Conservation (phyloP, 2,888 invertebrate species). For the Ceriagrion tenellum region DNA sequence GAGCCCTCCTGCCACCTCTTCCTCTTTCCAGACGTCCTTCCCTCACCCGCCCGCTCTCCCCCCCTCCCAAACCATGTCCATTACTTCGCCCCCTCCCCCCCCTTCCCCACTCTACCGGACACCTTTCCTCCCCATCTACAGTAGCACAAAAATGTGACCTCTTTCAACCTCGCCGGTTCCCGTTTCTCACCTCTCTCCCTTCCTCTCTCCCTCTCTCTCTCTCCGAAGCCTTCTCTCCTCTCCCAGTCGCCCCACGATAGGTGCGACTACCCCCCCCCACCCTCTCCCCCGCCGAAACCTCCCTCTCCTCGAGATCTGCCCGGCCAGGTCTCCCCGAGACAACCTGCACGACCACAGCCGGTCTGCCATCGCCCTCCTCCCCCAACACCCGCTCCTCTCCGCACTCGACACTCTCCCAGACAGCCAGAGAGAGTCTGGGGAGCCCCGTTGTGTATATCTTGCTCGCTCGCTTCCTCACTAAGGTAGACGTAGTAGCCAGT, state of each 20-base stretch:
- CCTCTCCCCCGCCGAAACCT: neutral
- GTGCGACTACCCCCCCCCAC: neutral
- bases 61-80: no score
- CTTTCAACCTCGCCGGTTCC: constrained; percentile 48
- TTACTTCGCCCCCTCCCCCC: neutral
- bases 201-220: neutral
- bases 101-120: neutral
- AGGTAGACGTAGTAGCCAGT: neutral
- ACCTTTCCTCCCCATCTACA: neutral
- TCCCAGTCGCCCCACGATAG: neutral
- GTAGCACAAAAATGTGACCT: constrained; percentile 60
- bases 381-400: neutral
- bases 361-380: neutral
- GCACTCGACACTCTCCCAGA: neutral
- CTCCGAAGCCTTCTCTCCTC: neutral
- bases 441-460: no score
- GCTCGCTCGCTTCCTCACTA: neutral
- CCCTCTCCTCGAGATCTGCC: no score
- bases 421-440: neutral
- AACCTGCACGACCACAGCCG: constrained; percentile 16
- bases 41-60: neutral
- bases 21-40: neutral
- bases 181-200: constrained; percentile 45
- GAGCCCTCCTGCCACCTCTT: neutral
- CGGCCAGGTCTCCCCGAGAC: neutral